Evolutionary conservation across 2,888 invertebrate genomes (phyloP), one percentile per base, ranked within the genome.

Genomic region (Calameuta idolon): DNA sequence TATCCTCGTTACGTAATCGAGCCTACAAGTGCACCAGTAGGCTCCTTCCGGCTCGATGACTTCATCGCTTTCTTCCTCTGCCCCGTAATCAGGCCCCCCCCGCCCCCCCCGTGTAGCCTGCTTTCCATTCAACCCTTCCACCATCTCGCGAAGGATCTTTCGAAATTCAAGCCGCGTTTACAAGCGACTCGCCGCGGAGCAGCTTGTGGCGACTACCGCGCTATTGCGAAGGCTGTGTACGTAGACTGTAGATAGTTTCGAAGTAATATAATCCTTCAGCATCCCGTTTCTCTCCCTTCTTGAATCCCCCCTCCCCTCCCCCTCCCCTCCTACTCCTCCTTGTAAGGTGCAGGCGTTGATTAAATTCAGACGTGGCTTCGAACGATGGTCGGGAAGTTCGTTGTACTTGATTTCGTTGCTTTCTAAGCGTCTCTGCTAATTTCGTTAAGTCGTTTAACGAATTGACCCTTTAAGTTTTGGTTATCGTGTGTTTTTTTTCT

Each of bases 211-310:
- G 15, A 23, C 40, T 40, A 40, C 75, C 80, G 75, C 80, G 79
- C 81, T 83, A 83, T 87, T 84, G 79, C 82, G 82, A 77, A 15
- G 40, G 15, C 15, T 15, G 15, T 40, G 15, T 40, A 40, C 15
- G 35, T 35, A 40, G 40, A 15, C 40, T 15, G 40, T 40, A 81
- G 83, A 84, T 87, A 87, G 88, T 87, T 87, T 81, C 81, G 79
- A 86, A 87, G 88, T 87, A 88, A 88, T 86, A 86, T 86, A 86
- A 87, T 87, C 84, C 82, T 75, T 69, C 77, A 77, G 79, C 68
- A 69, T 73, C 34, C 68, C 71, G 71, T 68, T 69, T 76, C 73
- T 34, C 74, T 69, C 79, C 79, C 15, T 1, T 37, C 75, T n/a
- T 71, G 69, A 73, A 40, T 55, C 77, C 40, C 30, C 55, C 33